Evolutionary conservation across 2,888 invertebrate genomes (phyloP), one percentile per base, ranked within the genome.

Genomic region (Gnatocerus cornutus): DNA sequence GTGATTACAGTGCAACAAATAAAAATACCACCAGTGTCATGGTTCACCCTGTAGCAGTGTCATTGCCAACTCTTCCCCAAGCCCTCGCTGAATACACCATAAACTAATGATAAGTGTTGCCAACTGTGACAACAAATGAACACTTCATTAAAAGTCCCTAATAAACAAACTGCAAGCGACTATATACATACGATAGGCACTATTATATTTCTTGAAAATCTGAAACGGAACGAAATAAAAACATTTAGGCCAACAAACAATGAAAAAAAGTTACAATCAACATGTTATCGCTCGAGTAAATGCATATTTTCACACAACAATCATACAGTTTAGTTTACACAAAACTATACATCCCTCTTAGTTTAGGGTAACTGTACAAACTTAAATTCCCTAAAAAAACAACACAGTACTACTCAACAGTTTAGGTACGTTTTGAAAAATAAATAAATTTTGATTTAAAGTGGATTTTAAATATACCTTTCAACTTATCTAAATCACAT

Each of bases 101-200:
- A 21, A 33, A 50, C 50, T 41, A 52, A 33, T 46, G 29, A 12
- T 45, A 43, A 58, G 7, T 30, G 45, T 45, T 53, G 53, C 41
- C 62, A 45, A 45, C 29, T 12, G 9, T 16, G 58, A 16, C 43
- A 58, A 39, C 45, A 29, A 62, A 50, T 29, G 41, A 52, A 39
- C 53, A 53, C 53, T 53, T 53, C 41, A 30, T 53, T 21, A 65
- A 27, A 56, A 14, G 27, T 48, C 48, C 46, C 55, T 55, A 56
- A 39, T n/a, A 48, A 56, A 56, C 56, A 56, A 56, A 65, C 48
- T 56, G 65, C 56, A 65, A 65, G 65, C 65, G 56, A 48, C 65
- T 65, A 65, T 65, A 46, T 65, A 65, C 65, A 65, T 63, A 65
- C 33, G 55, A 65, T 65, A 65, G 65, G 65, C 65, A 65, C 65